Evolutionary conservation across 2,888 invertebrate species (phyloP), one percentile per base, ranked within the genome.

Genomic region (Germaria angustata): DNA sequence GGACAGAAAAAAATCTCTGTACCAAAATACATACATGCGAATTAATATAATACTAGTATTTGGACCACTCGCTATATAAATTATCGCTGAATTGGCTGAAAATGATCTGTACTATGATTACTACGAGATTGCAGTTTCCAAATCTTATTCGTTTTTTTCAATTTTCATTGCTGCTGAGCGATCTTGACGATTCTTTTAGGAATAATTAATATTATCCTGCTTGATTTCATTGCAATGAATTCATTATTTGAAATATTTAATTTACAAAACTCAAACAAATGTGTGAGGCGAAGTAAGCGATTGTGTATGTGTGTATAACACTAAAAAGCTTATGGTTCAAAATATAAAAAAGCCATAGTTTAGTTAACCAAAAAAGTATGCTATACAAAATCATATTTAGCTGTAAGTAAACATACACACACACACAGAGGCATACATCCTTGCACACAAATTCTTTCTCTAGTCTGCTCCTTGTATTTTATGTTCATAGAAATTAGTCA

Each of bases 401-500:
- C n/a, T 76, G 9, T 49, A 24, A 51, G 13, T 5, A n/a, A 39
- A 36, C 13, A 36, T 24, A 51, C 49, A 28, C 22, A 13, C 32
- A 24, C 9, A 49, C 15, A 32, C 1, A 36, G 22, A 7, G 3
- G 57, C 57, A 20, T n/a, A n/a, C n/a, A n/a, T n/a, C n/a, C n/a
- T n/a, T 13, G 1, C 15, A 63, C 20, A 44, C 17, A 51, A 22
- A 24, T 9, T 3, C 13, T 39, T n/a, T 39, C 17, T 41, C 39
- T 15, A 51, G 49, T 66, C 55, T 32, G 41, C 39, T 73, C 17
- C 69, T 61, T 71, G 78, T 77, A 71, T 57, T 80, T 82, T 79
- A 79, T 79, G 82, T 82, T 82, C 82, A 79, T 76, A 88, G 85
- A 90, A 90, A 89, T 90, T 88, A 87, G 87, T 90, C 87, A 90